Base-by-base conservation (phyloP, 23 tunicate genomes). In the Diplosoma virens region DNA sequence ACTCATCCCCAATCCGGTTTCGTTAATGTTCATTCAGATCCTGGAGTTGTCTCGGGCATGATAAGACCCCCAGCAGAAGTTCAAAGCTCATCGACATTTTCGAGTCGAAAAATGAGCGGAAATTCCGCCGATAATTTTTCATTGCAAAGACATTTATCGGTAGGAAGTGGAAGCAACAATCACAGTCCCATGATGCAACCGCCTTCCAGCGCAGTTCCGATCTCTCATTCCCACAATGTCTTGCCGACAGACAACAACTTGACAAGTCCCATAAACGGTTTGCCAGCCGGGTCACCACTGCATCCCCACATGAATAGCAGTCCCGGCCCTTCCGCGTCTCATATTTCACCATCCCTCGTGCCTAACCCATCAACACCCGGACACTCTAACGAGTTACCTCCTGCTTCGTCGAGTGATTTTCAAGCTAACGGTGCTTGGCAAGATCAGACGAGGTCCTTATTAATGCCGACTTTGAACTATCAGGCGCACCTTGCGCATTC, bases 151-250 rank as follows among this genome's bases (percentile, higher is more conserved):
- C 74, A 67, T 27, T 22, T 67, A 9, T 67, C 74, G 25, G 74
- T 22, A 5, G 74, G 74, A 67, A 81, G 67, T 37, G 32, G 71
- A 9, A 47, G 71, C 11, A 82, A 33, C 60, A 81, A 29, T 41
- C 80, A 56, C 9, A 82, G 87, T 34, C 87, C 87, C 22, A 82
- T 82, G 81, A 50, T 74, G 81, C 87, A 74, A 61, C 25, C 73
- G 20, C 75, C 87, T 22, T 75, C 87, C 16, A 75, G 73, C 0
- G 75, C 79, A 1, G 79, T 37, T 1, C 32, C 52, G 5, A 24
- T 25, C 6, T 21, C 81, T 7, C 83, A 47, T 30, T 65, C 53
- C 58, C 81, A 66, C 22, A 33, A 25, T 47, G 54, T 67, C 17
- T 53, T 79, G 17, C 47, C 81, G 1, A 32, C 81, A 0, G 75